These are phyloP conservation scores for Tenthredo livida DNA, from an alignment of 2,888 invertebrate genomes.

Conservation along the genomic window DNA sequence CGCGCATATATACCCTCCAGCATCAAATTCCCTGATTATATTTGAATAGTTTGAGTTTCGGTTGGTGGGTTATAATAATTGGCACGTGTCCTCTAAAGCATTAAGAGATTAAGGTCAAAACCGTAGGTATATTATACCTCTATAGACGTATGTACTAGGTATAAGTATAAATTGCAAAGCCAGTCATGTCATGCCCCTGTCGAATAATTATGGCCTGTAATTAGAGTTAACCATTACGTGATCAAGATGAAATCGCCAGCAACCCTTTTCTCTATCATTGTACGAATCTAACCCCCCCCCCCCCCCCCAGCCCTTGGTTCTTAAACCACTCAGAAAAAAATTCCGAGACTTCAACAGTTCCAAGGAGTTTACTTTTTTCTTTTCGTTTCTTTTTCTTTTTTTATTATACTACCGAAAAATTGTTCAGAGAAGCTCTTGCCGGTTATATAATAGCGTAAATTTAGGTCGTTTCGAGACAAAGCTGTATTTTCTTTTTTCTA, in stretches of 20 bases:
- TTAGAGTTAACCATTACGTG: constrained; percentile 12
- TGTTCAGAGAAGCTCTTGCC: constrained; percentile 46
- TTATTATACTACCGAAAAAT: neutral
- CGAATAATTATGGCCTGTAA: constrained; percentile 46
- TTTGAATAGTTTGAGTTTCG: neutral
- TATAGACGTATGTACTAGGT: neutral
- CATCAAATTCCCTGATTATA: neutral
- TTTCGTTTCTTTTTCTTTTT: neutral
- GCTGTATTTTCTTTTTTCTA: constrained; percentile 63
- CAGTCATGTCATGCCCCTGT: neutral
- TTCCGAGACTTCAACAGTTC: neutral
- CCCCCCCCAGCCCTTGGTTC: neutral
- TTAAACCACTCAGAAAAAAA: neutral
- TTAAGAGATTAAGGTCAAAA: constrained; percentile 40
- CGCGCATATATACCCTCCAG: neutral
- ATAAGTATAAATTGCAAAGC: constrained; percentile 18
- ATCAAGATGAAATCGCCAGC: constrained; percentile 40
- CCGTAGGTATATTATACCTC: neutral
- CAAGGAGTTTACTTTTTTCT: neutral
- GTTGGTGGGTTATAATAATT: neutral
- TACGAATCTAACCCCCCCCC: constrained; percentile 6
- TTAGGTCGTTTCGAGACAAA: constrained; percentile 54
- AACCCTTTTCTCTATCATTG: constrained; percentile 31
- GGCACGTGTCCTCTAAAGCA: constrained; percentile 9
- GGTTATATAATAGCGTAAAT: constrained; percentile 60